Evolutionary conservation across 2,888 invertebrate genomes (phyloP).

Genomic region (Formica aserva): DNA sequence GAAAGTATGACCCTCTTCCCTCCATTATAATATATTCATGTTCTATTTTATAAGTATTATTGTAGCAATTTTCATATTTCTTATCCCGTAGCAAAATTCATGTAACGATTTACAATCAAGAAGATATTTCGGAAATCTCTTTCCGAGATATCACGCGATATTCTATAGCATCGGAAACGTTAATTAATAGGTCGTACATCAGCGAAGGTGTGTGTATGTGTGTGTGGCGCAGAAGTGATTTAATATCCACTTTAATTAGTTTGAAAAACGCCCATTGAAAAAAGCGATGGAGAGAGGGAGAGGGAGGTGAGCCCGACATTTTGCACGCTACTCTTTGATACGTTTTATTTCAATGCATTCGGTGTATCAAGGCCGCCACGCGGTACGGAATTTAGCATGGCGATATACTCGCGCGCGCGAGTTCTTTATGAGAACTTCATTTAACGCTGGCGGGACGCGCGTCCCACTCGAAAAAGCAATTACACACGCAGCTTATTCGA

Average conservation of each 20-base stretch:
- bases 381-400: constrained; percentile 63
- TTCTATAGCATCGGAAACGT: constrained; percentile 78
- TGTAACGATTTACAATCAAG: constrained; percentile 55
- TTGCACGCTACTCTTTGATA: constrained; percentile 69
- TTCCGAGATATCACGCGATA: constrained; percentile 61
- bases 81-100: constrained; percentile 1
- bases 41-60: background rate
- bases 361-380: constrained; percentile 63
- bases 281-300: constrained; percentile 42
- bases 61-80: background rate
- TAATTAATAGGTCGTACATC: constrained; percentile 79
- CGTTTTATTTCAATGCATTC: constrained; percentile 70
- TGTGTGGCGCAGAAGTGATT: constrained; percentile 77
- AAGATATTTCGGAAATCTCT: constrained; percentile 60
- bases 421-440: constrained; percentile 52
- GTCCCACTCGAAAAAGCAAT: constrained; percentile 48
- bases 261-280: constrained; percentile 79
- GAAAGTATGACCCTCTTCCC: background rate
- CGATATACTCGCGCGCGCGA: constrained; percentile 30
- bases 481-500: constrained; percentile 14
- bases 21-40: background rate
- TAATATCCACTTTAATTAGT: constrained; percentile 82
- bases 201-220: constrained; percentile 65
- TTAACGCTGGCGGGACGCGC: constrained; percentile 11
- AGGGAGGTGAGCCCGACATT: constrained; percentile 47